Evolutionary conservation across 2,888 invertebrate genomes (phyloP), one percentile per base, ranked within the genome.

Genomic region (Norana najaformis): DNA sequence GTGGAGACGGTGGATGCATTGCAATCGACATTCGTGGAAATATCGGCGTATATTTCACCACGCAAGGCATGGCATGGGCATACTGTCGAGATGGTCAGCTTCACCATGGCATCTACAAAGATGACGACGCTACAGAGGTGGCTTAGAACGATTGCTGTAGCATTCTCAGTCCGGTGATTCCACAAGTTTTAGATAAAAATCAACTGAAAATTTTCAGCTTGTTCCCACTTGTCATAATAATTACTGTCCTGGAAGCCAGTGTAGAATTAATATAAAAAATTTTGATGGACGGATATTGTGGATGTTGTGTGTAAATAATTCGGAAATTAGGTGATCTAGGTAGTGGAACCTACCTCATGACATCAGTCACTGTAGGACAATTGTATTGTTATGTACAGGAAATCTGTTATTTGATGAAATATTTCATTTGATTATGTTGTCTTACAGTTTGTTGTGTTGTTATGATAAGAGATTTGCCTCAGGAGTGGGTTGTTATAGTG

Each of bases 1-100:
- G 97, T 23, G 96, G 96, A 2, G 97, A 97, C 91, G 97, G 97
- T 36, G 97, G 95, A 13, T 97, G 97, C 38, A 97, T 97, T 91
- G 96, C 96, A 6, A 95, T 97, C 38, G 96, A 96, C 6, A 96
- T 96, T 90, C 94, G 95, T 89, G 97, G 97, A 0, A 96, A 96
- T 2, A 95, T 97, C 35, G 97, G 97, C 20, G 95, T 97, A 88
- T 95, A 96, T 92, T 97, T 97, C 93, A 96, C 96, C 36, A 96
- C 97, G 0, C 93, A 94, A 88, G 92, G 94, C 83, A 95, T 95
- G 95, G 93, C 95, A 0, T 95, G 95, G 95, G 94, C 94, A 1
- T 94, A 93, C 91, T 92, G 93, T 13, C 93, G 93, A 88, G 93
- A 93, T 14, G 93, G 92, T 34, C 89, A 91, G 23, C 39, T 94